These are phyloP conservation scores for Takifugu ocellatus DNA, from an alignment of 2,797 vertebrate species.

Conservation along the genomic window DNA sequence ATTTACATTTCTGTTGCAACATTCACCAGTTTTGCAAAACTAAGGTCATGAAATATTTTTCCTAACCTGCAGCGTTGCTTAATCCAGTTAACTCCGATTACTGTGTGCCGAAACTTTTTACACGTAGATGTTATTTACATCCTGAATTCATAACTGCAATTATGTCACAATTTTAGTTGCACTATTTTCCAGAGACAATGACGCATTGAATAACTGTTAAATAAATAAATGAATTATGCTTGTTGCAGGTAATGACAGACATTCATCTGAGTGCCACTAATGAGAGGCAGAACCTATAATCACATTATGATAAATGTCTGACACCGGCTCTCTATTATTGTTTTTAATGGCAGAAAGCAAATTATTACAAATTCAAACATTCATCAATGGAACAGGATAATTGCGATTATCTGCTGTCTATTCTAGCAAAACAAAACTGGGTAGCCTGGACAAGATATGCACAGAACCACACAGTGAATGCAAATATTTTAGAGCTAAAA, in stretches of 20 bases:
- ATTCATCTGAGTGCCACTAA: slow-evolving; percentile 2
- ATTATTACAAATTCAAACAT: slow-evolving; percentile 20
- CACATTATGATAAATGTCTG: slow-evolving; percentile 9
- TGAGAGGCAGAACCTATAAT: slow-evolving; percentile 10
- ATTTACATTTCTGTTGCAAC: no score
- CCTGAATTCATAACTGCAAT: neutral
- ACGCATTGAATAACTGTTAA: slow-evolving; percentile 10
- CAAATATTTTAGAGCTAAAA: slow-evolving; percentile 9
- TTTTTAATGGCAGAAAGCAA: neutral
- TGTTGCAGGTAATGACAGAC: slow-evolving; percentile 8
- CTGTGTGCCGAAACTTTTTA: neutral
- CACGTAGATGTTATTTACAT: neutral
- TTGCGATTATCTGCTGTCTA: neutral
- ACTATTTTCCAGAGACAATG: neutral
- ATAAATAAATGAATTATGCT: slow-evolving; percentile 2
- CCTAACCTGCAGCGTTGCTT: neutral
- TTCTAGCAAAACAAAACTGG: no score
- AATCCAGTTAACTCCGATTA: neutral
- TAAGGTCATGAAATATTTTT: neutral
- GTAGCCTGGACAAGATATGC: neutral
- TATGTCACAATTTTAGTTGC: neutral
- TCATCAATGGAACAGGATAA: slow-evolving; percentile 3
- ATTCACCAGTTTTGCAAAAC: neutral
- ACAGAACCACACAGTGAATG: neutral
- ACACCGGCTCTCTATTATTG: slow-evolving; percentile 11